phyloP scores from a whole-genome alignment of 2,113 vertebrate genomes.

The Aldabrachelys gigantea region DNA sequence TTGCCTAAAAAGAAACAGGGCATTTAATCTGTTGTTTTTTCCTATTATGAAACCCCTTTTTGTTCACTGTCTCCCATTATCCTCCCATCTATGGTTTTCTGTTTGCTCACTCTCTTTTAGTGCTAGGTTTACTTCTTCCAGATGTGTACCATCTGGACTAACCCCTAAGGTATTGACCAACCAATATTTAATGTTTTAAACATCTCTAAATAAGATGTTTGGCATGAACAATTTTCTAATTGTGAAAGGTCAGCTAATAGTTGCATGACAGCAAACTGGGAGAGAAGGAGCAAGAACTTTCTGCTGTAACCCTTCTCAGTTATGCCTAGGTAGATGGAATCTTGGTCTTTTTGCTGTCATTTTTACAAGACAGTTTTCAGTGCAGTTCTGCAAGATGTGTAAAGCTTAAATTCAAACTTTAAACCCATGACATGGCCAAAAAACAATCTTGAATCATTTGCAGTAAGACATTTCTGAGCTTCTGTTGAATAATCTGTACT shows the following conservation, averaged over 20 bases:
- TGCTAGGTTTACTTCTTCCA: background rate
- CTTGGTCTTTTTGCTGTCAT: background rate
- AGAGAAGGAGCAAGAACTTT: background rate
- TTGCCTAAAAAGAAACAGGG: background rate
- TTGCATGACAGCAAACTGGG: background rate
- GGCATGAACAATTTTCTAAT: background rate
- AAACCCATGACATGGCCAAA: background rate
- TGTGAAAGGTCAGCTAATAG: constrained; percentile 6
- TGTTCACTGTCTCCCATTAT: background rate
- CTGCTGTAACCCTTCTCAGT: background rate
- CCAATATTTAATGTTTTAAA: background rate
- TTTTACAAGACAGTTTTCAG: constrained; percentile 13
- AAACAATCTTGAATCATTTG: background rate
- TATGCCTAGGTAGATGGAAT: background rate
- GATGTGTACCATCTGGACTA: background rate
- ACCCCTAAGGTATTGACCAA: background rate
- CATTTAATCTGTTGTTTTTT: background rate
- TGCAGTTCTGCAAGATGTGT: background rate
- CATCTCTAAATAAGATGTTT: background rate
- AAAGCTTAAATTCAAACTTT: background rate
- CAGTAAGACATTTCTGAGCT: background rate
- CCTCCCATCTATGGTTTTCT: background rate
- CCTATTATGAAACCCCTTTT: accelerated
- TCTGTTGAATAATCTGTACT: background rate
- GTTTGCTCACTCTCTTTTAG: background rate